Conservation (phyloP, 1,140 invertebrate species). For the Drosophila ercepeae region DNA sequence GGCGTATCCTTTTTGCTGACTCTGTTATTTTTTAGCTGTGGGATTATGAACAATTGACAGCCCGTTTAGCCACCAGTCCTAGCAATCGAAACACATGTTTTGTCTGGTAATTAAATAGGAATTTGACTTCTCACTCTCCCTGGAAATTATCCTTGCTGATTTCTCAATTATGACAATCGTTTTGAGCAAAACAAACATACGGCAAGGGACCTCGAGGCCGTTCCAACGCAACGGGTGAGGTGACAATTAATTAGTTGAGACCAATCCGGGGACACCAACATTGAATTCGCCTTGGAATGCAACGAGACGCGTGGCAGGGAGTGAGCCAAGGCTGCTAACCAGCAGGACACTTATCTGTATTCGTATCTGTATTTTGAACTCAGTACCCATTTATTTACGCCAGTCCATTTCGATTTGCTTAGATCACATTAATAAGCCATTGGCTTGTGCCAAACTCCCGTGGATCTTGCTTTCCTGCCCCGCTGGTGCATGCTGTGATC, state of each 20-base stretch:
- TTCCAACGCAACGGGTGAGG: conserved; percentile 19
- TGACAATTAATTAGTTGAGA: conserved; percentile 72
- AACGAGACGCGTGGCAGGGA: conserved; percentile 51
- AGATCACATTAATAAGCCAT: conserved; percentile 62
- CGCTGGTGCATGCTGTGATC: neutral
- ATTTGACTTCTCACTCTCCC: conserved; percentile 53
- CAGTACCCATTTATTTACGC: neutral
- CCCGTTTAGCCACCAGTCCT: conserved; percentile 37
- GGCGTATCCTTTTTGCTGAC: conserved; percentile 8
- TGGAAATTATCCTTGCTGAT: conserved; percentile 57
- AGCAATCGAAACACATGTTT: conserved; percentile 78
- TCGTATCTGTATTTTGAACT: no score
- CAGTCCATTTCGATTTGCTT: conserved; percentile 24
- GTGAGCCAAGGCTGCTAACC: conserved; percentile 18
- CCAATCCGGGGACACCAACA: conserved; percentile 33
- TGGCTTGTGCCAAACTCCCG: conserved; percentile 66
- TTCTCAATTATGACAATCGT: conserved; percentile 79
- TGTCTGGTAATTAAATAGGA: conserved; percentile 64
- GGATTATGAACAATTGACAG: conserved; percentile 64
- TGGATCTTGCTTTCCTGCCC: conserved; percentile 6
- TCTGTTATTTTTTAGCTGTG: conserved; percentile 23
- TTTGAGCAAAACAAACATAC: conserved; percentile 43
- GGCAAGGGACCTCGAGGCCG: conserved; percentile 7
- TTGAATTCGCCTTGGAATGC: conserved; percentile 21
- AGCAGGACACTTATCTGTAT: conserved; percentile 8